These are phyloP conservation scores for Maniola jurtina DNA, from an alignment of 1,140 invertebrate genomes.

Conservation along the genomic window DNA sequence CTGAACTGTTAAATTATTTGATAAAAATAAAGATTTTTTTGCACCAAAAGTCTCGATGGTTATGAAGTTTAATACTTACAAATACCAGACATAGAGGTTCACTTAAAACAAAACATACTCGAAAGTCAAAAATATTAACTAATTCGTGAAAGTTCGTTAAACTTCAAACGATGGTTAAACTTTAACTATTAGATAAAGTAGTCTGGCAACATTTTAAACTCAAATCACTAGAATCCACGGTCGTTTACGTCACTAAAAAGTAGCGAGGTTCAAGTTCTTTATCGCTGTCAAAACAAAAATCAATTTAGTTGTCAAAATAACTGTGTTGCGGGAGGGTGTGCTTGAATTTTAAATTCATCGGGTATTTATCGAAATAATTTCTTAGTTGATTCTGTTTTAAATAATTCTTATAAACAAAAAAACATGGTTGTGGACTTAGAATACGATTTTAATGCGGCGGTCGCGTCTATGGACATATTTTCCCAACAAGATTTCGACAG, in stretches of 20 bases:
- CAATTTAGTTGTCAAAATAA: slow-evolving; percentile 47
- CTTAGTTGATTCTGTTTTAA: not conserved
- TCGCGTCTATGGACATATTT: slow-evolving; percentile 61
- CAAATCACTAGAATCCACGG: not conserved
- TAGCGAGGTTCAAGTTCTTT: not conserved
- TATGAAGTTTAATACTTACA: too few species aligned
- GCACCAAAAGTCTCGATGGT: too few species aligned
- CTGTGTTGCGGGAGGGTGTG: slow-evolving; percentile 37
- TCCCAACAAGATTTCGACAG: slow-evolving; percentile 59
- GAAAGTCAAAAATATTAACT: too few species aligned
- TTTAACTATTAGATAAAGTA: too few species aligned
- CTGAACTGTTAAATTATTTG: not conserved
- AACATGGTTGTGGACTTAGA: slow-evolving; percentile 66
- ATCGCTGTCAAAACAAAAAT: slow-evolving; percentile 5
- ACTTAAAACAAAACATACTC: too few species aligned
- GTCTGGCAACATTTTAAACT: not conserved
- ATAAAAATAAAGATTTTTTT: too few species aligned
- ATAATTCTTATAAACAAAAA: not conserved
- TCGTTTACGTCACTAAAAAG: too few species aligned
- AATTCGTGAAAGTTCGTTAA: too few species aligned
- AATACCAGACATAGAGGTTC: too few species aligned
- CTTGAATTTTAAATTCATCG: slow-evolving; percentile 36
- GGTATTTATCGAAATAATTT: slow-evolving; percentile 43
- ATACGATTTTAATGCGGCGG: slow-evolving; percentile 56
- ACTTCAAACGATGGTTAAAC: too few species aligned